Evolutionary conservation across 2,797 vertebrate genomes (phyloP).

Genomic region (Coluber constrictor): DNA sequence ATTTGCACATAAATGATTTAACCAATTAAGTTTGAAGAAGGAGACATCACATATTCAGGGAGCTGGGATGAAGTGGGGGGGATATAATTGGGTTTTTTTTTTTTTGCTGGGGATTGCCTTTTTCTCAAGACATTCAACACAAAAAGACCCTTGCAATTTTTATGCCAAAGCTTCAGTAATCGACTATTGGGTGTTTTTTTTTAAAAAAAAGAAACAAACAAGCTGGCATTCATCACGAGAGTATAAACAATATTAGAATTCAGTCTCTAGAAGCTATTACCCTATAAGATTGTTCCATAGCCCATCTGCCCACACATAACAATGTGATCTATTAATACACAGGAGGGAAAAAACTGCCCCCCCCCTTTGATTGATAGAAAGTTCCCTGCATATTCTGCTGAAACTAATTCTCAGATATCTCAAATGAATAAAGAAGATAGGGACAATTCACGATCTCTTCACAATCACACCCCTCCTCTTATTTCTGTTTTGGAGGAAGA

Average conservation of each 20-base stretch:
- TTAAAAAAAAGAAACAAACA: not conserved
- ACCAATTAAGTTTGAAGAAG: slow-evolving; percentile 1
- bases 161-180: not conserved
- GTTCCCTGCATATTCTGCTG: not conserved
- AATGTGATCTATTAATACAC: not conserved
- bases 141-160: not conserved
- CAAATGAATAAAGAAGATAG: not conserved
- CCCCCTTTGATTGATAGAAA: not conserved
- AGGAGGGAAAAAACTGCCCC: not conserved
- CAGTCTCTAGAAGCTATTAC: not conserved
- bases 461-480: not conserved
- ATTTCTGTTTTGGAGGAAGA: not conserved
- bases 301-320: not conserved
- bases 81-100: too few relatives aligned
- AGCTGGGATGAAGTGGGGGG: not conserved
- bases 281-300: not conserved
- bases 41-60: not conserved
- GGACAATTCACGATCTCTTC: not conserved
- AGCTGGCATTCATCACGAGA: not conserved
- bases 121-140: not conserved
- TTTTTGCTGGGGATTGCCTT: not conserved
- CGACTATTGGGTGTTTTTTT: not conserved
- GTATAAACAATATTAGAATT: not conserved
- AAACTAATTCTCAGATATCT: not conserved
- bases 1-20: not conserved